Conservation (phyloP, 2,888 invertebrate species). For the Portevinia maculata region DNA sequence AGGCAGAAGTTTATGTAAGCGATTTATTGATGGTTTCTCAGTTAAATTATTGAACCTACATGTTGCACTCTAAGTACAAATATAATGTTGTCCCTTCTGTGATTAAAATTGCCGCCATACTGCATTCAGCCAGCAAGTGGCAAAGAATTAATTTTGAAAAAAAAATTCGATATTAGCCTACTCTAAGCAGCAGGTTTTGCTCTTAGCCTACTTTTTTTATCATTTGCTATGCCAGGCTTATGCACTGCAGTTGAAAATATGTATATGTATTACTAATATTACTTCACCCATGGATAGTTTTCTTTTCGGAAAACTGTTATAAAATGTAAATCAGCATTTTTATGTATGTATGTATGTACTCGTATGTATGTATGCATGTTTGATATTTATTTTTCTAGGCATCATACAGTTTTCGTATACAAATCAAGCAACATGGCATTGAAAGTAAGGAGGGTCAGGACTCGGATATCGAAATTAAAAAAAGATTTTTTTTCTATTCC, state of each 20-base stretch:
- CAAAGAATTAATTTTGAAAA: conserved; percentile 19
- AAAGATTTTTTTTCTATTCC: background rate
- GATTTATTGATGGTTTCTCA: too few relatives aligned
- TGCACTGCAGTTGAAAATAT: conserved; percentile 55
- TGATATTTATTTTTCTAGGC: too few relatives aligned
- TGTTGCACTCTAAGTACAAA: background rate
- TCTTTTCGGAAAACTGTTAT: conserved; percentile 43
- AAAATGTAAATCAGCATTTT: conserved; percentile 56
- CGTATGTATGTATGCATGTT: too few relatives aligned
- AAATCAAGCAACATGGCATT: conserved; percentile 61
- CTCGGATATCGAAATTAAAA: background rate
- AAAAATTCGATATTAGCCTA: conserved; percentile 44
- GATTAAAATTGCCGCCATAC: conserved; percentile 34
- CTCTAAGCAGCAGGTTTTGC: conserved; percentile 43
- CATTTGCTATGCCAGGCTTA: conserved; percentile 44
- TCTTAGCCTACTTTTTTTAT: conserved; percentile 34
- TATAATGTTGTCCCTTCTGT: background rate
- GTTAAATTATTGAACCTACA: background rate
- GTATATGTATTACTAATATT: conserved; percentile 49
- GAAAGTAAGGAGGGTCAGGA: conserved; percentile 38
- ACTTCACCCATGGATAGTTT: conserved; percentile 40
- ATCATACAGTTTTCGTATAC: conserved; percentile 49
- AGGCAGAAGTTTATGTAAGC: too few relatives aligned
- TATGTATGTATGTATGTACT: too few relatives aligned
- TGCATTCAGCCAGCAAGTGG: conserved; percentile 47